A percentile compares a stretch with the other conserved stretches of the same genome.
Conservation (phyloP, 2,797 vertebrate species). For the Xenops minutus region DNA sequence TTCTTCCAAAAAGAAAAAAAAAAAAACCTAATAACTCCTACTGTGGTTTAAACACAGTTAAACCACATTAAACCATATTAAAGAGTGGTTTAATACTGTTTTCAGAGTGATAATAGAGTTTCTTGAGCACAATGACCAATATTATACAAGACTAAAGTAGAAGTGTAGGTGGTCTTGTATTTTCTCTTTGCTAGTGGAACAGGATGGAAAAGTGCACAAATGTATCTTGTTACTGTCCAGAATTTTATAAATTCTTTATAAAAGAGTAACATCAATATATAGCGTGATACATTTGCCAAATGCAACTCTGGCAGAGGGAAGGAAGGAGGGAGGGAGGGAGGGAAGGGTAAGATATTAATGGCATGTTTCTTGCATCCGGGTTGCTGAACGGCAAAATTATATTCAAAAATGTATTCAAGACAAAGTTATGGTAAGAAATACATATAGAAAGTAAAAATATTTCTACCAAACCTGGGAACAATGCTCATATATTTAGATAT, state of each 20-base stretch:
- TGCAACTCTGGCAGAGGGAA: background rate
- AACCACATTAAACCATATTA: no score
- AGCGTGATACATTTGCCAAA: background rate
- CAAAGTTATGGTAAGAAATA: background rate
- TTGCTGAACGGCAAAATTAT: background rate
- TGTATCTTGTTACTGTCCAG: background rate
- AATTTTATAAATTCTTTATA: constrained; percentile 3
- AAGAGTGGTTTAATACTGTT: background rate
- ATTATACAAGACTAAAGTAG: background rate
- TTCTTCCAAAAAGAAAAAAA: background rate
- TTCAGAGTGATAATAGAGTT: background rate
- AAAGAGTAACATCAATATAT: background rate
- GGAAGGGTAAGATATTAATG: background rate
- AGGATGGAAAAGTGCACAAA: background rate
- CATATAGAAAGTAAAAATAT: background rate
- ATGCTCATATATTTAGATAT: background rate
- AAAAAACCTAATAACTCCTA: background rate
- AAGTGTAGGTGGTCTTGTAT: background rate
- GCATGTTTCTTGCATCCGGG: background rate
- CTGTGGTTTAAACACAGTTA: no score
- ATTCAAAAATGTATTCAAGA: constrained; percentile 2
- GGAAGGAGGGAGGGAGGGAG: background rate
- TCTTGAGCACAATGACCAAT: background rate
- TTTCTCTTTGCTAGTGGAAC: background rate
- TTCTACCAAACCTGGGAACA: constrained; percentile 2